Evolutionary conservation across 1,140 invertebrate genomes (phyloP).

Genomic region (Cydia amplana): DNA sequence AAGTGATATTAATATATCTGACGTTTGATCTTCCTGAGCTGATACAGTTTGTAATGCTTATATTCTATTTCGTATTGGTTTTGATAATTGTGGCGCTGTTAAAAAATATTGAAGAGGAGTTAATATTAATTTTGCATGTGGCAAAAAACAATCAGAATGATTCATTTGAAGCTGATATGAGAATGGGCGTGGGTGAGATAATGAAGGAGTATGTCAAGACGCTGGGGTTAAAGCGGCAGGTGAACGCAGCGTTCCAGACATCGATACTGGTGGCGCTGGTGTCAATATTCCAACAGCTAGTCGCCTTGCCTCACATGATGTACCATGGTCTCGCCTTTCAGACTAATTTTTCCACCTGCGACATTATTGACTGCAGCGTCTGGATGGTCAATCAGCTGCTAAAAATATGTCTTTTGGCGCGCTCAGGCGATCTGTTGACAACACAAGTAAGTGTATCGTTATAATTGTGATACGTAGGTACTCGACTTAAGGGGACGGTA

Average conservation of each 20-base stretch:
- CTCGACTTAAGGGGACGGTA: too few relatives aligned
- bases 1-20: background rate
- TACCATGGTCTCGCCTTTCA: constrained; percentile 4
- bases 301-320: background rate
- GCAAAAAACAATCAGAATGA: background rate
- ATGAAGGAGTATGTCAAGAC: background rate
- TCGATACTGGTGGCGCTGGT: background rate
- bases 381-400: background rate
- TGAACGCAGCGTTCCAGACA: background rate
- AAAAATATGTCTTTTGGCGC: background rate
- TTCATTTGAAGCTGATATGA: too few relatives aligned
- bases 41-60: background rate
- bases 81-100: background rate
- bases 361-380: background rate
- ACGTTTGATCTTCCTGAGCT: background rate
- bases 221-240: background rate
- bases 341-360: background rate
- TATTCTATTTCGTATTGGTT: background rate
- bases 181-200: background rate
- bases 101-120: constrained; percentile 3
- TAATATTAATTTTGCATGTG: background rate
- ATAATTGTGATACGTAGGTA: background rate
- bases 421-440: background rate
- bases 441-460: background rate
- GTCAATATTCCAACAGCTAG: background rate